Base-by-base conservation (phyloP, 1,140 invertebrate genomes). In the Centruroides sculpturatus region DNA sequence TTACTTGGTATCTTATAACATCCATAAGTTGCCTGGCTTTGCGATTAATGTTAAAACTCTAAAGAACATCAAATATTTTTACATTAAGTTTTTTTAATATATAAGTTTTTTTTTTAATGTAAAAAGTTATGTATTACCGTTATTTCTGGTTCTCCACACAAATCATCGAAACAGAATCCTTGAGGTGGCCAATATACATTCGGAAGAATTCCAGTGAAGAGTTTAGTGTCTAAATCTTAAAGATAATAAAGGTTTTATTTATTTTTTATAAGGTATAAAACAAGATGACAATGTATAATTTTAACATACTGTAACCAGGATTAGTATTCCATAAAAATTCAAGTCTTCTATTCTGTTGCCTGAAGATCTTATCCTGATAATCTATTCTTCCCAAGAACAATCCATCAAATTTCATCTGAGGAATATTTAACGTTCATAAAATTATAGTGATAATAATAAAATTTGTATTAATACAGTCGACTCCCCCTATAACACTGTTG, bases 371-470 rank as follows among this genome's bases (percentile, higher is more conserved):
- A 71, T 98, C 93, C 65, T 86, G 81, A 73, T 87, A 89, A 75
- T 98, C 91, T 10, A 95, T 80, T 51, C 94, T 80, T 3, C 85
- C 91, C 63, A 96, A 82, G 65, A 95, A 87, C 49, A 94, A 73
- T 0, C 88, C 92, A 72, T 94, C 84, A 79, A 79, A 85, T 10
- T 53, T 57, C 68, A 69, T 69, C 66, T 69, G 83, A 41, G 5
- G 41, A 41, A 8, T 41, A 41, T 6, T 23, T 23, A 23, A 23
- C 23, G 23, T 23, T 23, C 23, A 23, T 23, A 0, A 23, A 23
- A 0, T 23, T 23, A 23, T 2, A 23, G 23, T 23, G 23, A 23
- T 23, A 23, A 23, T 23, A 23, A 23, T 23, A 23, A 23, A 23
- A 23, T 23, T 23, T 59, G 23, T 23, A 23, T 23, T 23, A 23